A percentile compares a stretch with the other conserved stretches of the same genome.
phyloP scores from a whole-genome alignment of 1,140 invertebrate genomes.

The Drosophila parabipectinata region DNA sequence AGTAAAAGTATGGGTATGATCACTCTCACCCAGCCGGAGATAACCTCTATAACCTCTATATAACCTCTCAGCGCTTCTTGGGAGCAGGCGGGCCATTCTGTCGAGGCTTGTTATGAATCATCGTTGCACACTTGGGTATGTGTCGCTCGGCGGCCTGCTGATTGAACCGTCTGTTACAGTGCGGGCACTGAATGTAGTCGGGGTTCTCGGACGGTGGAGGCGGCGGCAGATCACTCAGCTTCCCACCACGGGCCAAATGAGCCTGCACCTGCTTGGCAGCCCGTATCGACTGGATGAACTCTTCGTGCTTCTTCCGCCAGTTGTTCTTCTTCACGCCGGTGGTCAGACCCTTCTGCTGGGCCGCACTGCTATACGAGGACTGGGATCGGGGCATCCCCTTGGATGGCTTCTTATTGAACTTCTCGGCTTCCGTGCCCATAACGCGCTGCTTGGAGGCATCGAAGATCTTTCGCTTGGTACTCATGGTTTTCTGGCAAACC shows the following conservation, averaged over 20 bases:
- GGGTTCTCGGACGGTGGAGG: conserved; percentile 93
- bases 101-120: conserved; percentile 92
- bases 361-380: conserved; percentile 63
- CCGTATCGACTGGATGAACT: conserved; percentile 94
- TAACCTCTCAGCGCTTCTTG: conserved; percentile 55
- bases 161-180: conserved; percentile 95
- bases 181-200: conserved; percentile 96
- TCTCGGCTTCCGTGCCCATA: conserved; percentile 93
- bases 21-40: conserved; percentile 30
- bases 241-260: conserved; percentile 93
- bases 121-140: conserved; percentile 95
- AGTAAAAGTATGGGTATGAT: conserved; percentile 55
- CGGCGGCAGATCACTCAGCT: conserved; percentile 93
- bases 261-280: conserved; percentile 95
- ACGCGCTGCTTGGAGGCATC: conserved; percentile 93
- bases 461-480: conserved; percentile 93
- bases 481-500: conserved; percentile 90
- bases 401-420: conserved; percentile 86
- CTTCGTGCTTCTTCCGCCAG: conserved; percentile 96
- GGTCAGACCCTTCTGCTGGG: conserved; percentile 55
- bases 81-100: conserved; percentile 47
- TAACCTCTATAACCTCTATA: no score
- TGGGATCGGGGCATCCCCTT: conserved; percentile 47
- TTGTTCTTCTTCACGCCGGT: conserved; percentile 87
- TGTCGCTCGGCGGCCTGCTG: conserved; percentile 94